These are phyloP conservation scores for Hypothenemus hampei DNA, from an alignment of 1,140 invertebrate species.

Conservation along the genomic window DNA sequence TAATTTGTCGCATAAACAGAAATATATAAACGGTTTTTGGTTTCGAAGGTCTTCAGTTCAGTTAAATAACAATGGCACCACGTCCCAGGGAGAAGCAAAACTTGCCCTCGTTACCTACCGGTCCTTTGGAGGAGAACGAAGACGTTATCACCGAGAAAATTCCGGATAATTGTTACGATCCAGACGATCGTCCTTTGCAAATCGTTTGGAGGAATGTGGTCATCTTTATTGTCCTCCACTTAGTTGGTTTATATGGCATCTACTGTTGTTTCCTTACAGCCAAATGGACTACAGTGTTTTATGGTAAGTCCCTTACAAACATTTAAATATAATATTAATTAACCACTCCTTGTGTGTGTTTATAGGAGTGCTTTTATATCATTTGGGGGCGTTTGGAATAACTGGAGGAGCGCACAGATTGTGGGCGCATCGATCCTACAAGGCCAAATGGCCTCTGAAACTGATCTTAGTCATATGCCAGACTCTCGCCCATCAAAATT, in stretches of 20 bases:
- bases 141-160: slow-evolving; percentile 30
- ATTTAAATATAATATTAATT: too few relatives aligned
- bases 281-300: slow-evolving; percentile 68
- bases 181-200: slow-evolving; percentile 50
- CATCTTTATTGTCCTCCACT: slow-evolving; percentile 75
- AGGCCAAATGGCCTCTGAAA: slow-evolving; percentile 82
- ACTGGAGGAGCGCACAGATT: slow-evolving; percentile 92
- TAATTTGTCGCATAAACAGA: too few relatives aligned
- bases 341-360: too few relatives aligned
- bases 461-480: slow-evolving; percentile 71
- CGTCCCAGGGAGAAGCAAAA: slow-evolving; percentile 18
- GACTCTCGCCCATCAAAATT: slow-evolving; percentile 87
- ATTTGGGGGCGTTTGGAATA: slow-evolving; percentile 71
- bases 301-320: slow-evolving; percentile 78
- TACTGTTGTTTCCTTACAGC: slow-evolving; percentile 75
- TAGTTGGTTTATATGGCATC: slow-evolving; percentile 77
- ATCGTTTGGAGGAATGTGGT: slow-evolving; percentile 93
- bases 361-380: slow-evolving; percentile 63
- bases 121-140: slow-evolving; percentile 32
- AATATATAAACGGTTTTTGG: too few relatives aligned
- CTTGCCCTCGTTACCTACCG: slow-evolving; percentile 21
- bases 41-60: too few relatives aligned
- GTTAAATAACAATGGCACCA: slow-evolving; percentile 19
- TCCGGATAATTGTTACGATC: slow-evolving; percentile 20
- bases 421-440: slow-evolving; percentile 92